phyloP scores from a whole-genome alignment of 1,140 invertebrate genomes.

The Brachionus sp. region DNA sequence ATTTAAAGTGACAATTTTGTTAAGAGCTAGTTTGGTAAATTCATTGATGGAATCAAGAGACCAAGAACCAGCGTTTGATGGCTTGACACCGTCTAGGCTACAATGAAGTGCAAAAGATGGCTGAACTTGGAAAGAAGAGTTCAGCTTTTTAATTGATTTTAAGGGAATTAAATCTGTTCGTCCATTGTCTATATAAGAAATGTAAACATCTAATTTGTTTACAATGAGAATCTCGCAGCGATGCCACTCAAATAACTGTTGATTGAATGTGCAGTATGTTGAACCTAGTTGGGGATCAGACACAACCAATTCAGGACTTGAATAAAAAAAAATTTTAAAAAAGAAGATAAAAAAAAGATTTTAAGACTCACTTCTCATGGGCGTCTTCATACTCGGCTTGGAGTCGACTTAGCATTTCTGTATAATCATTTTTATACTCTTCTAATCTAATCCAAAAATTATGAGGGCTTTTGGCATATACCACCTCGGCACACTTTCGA shows the following conservation, averaged over 20 bases:
- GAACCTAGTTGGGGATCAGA: background rate
- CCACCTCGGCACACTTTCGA: slow-evolving; percentile 18
- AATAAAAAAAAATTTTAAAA: background rate
- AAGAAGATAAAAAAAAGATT: background rate
- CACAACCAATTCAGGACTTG: background rate
- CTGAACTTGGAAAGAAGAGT: background rate
- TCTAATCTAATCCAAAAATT: slow-evolving; percentile 36
- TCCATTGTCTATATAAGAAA: slow-evolving; percentile 6
- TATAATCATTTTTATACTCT: slow-evolving; percentile 40
- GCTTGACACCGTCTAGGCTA: background rate
- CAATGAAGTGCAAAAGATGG: slow-evolving; percentile 21
- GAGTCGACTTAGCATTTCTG: background rate
- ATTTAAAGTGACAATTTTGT: background rate
- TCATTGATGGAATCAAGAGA: background rate
- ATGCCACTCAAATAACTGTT: slow-evolving; percentile 30
- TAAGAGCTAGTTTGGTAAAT: background rate
- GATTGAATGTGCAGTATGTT: background rate
- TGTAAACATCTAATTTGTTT: background rate
- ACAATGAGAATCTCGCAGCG: background rate
- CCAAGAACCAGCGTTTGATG: background rate
- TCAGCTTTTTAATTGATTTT: slow-evolving; percentile 2
- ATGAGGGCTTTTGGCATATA: background rate
- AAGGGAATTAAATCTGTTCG: background rate
- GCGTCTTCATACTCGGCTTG: background rate
- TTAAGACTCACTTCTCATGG: background rate